Evolutionary conservation across 2,888 invertebrate species (phyloP).

Genomic region (Thysanoteuthis rhombus): DNA sequence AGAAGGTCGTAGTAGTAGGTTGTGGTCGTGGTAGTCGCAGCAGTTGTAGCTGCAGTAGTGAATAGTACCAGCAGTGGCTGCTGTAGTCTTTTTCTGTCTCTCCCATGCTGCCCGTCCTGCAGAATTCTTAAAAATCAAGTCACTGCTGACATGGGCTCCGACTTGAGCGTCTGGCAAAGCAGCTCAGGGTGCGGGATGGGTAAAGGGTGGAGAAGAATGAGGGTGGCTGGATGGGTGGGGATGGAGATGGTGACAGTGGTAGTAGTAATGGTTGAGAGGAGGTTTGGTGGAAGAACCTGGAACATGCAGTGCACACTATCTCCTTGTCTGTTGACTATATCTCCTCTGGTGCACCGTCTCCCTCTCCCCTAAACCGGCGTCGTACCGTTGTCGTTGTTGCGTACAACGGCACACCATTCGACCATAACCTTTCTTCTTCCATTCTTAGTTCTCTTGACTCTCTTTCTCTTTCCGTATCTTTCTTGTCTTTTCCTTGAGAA

Average conservation of each 20-base stretch:
- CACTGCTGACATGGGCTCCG: not conserved
- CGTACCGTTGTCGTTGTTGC: slow-evolving; percentile 12
- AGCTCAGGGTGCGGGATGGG: not conserved
- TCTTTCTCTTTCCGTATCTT: not conserved
- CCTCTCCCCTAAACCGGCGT: not conserved
- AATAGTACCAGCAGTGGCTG: not conserved
- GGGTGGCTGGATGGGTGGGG: not conserved
- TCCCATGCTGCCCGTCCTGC: not conserved
- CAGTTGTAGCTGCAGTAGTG: not conserved
- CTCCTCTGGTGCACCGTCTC: slow-evolving; percentile 12
- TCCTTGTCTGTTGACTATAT: slow-evolving; percentile 12
- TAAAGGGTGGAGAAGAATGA: not conserved
- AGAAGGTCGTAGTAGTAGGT: not conserved
- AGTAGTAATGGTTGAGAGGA: not conserved
- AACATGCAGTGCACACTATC: slow-evolving; percentile 12
- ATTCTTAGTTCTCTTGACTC: not conserved
- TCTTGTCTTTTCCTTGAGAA: not conserved
- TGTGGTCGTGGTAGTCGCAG: not conserved
- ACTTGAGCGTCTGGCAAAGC: not conserved
- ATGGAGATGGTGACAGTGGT: not conserved
- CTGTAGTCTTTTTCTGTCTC: not conserved
- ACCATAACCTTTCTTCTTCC: not conserved
- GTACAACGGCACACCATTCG: not conserved
- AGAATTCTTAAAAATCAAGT: slow-evolving; percentile 12
- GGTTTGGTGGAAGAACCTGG: slow-evolving; percentile 12